phyloP scores from a whole-genome alignment of 2,113 vertebrate species.

The Onychostruthus taczanowskii region DNA sequence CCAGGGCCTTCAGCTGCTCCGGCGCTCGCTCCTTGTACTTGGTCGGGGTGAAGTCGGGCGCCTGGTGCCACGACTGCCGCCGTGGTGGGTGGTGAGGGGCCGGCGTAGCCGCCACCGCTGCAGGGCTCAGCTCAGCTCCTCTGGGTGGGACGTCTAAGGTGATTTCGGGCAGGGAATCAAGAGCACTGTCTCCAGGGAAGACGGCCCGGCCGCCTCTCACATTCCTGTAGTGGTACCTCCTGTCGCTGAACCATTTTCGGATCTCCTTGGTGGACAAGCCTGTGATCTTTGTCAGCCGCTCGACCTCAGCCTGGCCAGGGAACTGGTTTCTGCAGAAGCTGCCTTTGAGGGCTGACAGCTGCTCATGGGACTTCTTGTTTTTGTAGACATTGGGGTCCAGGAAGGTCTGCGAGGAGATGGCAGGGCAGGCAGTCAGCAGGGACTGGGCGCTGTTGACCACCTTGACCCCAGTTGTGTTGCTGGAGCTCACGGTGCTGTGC shows the following conservation, averaged over 20 bases:
- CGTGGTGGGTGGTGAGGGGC: constrained; percentile 74
- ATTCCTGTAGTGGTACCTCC: constrained; percentile 93
- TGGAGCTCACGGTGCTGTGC: constrained; percentile 79
- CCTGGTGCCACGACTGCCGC: constrained; percentile 84
- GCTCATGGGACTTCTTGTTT: constrained; percentile 95
- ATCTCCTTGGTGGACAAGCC: constrained; percentile 91
- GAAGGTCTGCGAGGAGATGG: constrained; percentile 76
- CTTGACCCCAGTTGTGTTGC: constrained; percentile 66
- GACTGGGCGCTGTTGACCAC: constrained; percentile 76
- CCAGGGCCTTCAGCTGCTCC: constrained; percentile 89
- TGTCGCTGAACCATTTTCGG: constrained; percentile 97
- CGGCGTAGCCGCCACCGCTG: not conserved
- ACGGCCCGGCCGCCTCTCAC: constrained; percentile 78
- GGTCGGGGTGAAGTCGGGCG: constrained; percentile 89
- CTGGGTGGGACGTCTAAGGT: constrained; percentile 61
- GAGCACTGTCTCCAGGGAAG: constrained; percentile 50
- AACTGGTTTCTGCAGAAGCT: constrained; percentile 91
- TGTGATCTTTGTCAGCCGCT: constrained; percentile 87
- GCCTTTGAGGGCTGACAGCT: constrained; percentile 89
- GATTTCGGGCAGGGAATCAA: constrained; percentile 71
- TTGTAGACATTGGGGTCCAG: constrained; percentile 88
- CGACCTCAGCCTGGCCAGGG: constrained; percentile 91
- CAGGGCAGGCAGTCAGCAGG: constrained; percentile 65
- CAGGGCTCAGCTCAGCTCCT: constrained; percentile 67
- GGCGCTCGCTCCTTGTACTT: constrained; percentile 96